phyloP scores from a whole-genome alignment of 1,140 invertebrate genomes.

The Drosophila micromelanica region DNA sequence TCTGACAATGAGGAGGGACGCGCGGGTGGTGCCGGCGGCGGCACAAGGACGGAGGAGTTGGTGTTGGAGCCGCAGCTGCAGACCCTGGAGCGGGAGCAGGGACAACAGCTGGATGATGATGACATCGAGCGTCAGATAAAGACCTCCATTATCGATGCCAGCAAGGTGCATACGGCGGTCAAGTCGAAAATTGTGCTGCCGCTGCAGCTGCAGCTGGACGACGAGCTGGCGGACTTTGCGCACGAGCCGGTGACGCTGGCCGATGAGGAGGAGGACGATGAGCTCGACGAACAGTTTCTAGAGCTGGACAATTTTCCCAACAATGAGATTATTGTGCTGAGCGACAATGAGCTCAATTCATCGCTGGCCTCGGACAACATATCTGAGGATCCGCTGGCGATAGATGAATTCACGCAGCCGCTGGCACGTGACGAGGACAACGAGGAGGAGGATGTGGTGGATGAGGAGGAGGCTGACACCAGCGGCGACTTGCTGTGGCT shows the following conservation, averaged over 20 bases:
- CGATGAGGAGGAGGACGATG: conserved; percentile 49
- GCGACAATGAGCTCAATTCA: conserved; percentile 68
- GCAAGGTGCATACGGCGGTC: conserved; percentile 54
- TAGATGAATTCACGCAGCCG: conserved; percentile 61
- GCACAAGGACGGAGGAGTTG: conserved; percentile 9
- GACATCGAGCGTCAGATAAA: conserved; percentile 79
- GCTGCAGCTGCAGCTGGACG: conserved; percentile 46
- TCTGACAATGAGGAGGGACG: conserved; percentile 6
- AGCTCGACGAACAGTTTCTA: conserved; percentile 60
- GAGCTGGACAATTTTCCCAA: conserved; percentile 63
- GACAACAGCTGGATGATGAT: conserved; percentile 35
- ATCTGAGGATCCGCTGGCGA: conserved; percentile 75
- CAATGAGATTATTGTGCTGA: conserved; percentile 74
- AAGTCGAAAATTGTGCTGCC: conserved; percentile 56
- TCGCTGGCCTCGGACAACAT: conserved; percentile 69
- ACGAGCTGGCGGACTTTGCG: conserved; percentile 55
- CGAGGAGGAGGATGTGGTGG: conserved; percentile 54
- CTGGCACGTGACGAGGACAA: conserved; percentile 35
- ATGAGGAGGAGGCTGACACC: conserved; percentile 59
- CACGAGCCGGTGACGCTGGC: conserved; percentile 21
- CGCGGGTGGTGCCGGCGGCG: conserved; percentile 14
- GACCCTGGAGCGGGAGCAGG: background rate
- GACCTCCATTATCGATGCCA: conserved; percentile 75
- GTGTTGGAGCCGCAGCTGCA: conserved; percentile 5
- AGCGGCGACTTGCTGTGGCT: conserved; percentile 66